A percentile compares a stretch with the other conserved stretches of the same genome.
These are phyloP conservation scores for Lithobius niger DNA, from an alignment of 1,140 invertebrate species.

Conservation along the genomic window DNA sequence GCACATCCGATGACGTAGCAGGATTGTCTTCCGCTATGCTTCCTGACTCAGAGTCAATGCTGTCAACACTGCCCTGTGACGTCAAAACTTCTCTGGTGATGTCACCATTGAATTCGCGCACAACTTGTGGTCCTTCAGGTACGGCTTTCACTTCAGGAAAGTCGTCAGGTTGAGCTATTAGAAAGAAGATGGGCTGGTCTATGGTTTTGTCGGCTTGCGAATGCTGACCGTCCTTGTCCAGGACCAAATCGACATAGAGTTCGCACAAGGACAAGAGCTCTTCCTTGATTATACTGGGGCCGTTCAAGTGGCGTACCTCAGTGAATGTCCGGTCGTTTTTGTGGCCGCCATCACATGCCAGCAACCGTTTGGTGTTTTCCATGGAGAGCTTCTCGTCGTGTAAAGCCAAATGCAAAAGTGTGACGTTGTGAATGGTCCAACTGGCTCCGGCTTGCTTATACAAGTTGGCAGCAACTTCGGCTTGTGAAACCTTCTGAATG, in stretches of 20 bases:
- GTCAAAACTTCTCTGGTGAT: too few relatives aligned
- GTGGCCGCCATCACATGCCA: conserved; percentile 40
- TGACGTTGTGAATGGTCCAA: conserved; percentile 77
- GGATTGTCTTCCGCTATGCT: conserved; percentile 12
- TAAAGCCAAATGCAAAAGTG: conserved; percentile 63
- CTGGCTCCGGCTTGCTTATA: conserved; percentile 84
- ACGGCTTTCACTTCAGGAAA: conserved; percentile 38
- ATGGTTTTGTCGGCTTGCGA: conserved; percentile 41
- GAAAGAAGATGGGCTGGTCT: conserved; percentile 46
- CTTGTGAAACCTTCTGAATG: conserved; percentile 77
- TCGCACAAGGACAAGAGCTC: conserved; percentile 38
- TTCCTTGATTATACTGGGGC: neutral
- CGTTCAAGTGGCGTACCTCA: neutral
- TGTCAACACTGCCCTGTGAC: conserved; percentile 10
- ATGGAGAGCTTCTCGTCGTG: conserved; percentile 46
- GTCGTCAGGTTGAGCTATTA: conserved; percentile 47
- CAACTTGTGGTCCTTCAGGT: conserved; percentile 18
- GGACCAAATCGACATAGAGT: conserved; percentile 45
- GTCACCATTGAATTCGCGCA: too few relatives aligned
- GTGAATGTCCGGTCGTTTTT: conserved; percentile 17
- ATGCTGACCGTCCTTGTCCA: conserved; percentile 41
- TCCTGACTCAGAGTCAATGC: conserved; percentile 11
- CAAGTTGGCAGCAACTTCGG: conserved; percentile 70
- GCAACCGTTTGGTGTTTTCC: conserved; percentile 47
- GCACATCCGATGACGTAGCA: conserved; percentile 12